Conservation (phyloP, 30 jellyfish, hydroid and myxozoan genomes). For the Cassiopea xamachana region DNA sequence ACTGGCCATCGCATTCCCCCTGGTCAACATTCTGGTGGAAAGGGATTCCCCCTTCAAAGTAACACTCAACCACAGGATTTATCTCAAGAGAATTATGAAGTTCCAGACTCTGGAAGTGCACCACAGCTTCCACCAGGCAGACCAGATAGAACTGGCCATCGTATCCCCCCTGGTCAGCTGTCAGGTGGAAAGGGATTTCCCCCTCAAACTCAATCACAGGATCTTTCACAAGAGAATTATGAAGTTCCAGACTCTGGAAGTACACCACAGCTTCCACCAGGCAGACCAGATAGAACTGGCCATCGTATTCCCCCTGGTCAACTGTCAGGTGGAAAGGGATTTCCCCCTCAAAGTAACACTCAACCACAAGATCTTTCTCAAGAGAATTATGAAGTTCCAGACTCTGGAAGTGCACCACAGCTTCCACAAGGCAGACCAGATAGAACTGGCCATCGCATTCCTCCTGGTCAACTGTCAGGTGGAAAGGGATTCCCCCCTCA, state of each 20-base stretch:
- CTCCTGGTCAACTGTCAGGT: not conserved
- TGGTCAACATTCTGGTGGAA: not conserved
- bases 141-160: not conserved
- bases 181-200: not conserved
- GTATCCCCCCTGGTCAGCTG: not conserved
- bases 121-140: not conserved
- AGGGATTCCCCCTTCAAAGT: not conserved
- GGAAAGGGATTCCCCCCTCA: not conserved
- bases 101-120: not conserved
- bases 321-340: not conserved
- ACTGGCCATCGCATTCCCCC: not conserved
- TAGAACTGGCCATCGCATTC: not conserved
- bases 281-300: not conserved
- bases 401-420: not conserved
- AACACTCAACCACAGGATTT: not conserved
- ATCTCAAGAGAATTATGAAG: not conserved
- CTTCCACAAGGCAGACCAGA: not conserved
- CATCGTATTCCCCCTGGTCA: not conserved
- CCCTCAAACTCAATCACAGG: not conserved
- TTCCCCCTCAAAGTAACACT: not conserved
- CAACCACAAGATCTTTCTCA: not conserved
- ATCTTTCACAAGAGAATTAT: not conserved
- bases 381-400: slow-evolving; percentile 11
- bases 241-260: not conserved
- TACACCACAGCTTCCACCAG: not conserved